Conservation (phyloP, 2,888 invertebrate genomes). For the Gastrophysa polygoni region DNA sequence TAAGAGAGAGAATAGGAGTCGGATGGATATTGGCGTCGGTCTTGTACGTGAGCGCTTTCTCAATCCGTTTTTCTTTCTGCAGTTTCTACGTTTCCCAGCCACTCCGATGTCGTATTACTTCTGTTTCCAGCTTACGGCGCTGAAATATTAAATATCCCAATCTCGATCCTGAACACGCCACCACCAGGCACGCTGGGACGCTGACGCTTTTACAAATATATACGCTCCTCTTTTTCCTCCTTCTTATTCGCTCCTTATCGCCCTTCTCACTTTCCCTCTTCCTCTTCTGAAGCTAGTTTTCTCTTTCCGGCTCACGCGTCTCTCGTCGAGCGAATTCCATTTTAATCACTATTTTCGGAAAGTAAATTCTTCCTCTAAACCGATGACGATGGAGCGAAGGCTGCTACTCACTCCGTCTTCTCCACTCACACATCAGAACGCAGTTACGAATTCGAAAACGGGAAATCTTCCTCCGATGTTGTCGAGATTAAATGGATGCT, state of each 20-base stretch:
- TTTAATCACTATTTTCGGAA: conserved; percentile 30
- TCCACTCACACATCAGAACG: too few relatives aligned
- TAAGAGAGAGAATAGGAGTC: conserved; percentile 26
- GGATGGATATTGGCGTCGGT: conserved; percentile 36
- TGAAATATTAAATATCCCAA: conserved; percentile 55
- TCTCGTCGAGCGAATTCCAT: conserved; percentile 19
- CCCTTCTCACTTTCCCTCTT: not conserved
- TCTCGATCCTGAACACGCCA: conserved; percentile 17
- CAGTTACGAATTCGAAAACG: too few relatives aligned
- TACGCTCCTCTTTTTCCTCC: conserved; percentile 22
- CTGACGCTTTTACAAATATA: conserved; percentile 31
- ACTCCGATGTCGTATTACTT: conserved; percentile 51
- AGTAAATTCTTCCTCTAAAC: conserved; percentile 5
- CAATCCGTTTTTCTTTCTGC: conserved; percentile 52
- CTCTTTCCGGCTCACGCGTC: conserved; percentile 14
- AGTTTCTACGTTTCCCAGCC: conserved; percentile 37
- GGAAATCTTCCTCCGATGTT: too few relatives aligned
- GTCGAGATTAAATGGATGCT: too few relatives aligned
- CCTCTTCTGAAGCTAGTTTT: too few relatives aligned
- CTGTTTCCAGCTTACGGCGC: conserved; percentile 55
- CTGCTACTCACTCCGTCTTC: not conserved
- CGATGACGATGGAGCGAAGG: not conserved
- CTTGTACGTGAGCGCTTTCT: conserved; percentile 54
- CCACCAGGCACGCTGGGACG: conserved; percentile 12
- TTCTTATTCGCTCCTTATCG: not conserved